Conservation (phyloP, 2,888 invertebrate species). For the Megaustenia siamemsis region DNA sequence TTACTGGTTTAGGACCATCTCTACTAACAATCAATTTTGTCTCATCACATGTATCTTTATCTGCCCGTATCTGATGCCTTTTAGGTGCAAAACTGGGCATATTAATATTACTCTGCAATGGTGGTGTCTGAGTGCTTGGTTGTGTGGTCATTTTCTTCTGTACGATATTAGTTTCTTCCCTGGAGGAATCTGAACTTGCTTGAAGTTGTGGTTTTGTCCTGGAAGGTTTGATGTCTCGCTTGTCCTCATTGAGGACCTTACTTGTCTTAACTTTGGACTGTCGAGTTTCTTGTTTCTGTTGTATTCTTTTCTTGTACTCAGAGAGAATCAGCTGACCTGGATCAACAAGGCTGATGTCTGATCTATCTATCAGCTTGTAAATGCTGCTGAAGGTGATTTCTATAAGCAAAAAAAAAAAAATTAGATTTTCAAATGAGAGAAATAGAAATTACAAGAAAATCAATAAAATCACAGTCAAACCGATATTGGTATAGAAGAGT, state of each 20-base stretch:
- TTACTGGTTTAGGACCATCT: neutral
- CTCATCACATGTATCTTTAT: neutral
- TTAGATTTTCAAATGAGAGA: neutral
- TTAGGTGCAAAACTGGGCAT: neutral
- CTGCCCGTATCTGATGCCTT: neutral
- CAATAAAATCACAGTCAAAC: neutral
- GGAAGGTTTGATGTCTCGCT: neutral
- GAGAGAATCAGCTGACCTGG: neutral
- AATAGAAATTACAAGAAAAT: constrained; percentile 1
- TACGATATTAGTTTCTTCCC: neutral
- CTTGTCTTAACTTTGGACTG: constrained; percentile 3
- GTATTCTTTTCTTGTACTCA: constrained; percentile 16
- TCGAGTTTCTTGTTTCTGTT: constrained; percentile 26
- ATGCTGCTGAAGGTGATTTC: constrained; percentile 37
- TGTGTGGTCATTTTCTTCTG: neutral
- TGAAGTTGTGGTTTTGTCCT: neutral
- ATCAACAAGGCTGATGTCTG: constrained; percentile 10
- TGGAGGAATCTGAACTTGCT: neutral
- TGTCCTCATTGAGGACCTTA: neutral
- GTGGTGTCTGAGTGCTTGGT: neutral
- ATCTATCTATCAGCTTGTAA: constrained; percentile 19
- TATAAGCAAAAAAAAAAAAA: neutral
- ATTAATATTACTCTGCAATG: neutral
- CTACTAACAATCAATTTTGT: neutral
- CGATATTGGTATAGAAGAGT: too few species aligned